Conservation (phyloP, 2,888 invertebrate species). For the Gymnoscelis rufifasciata region DNA sequence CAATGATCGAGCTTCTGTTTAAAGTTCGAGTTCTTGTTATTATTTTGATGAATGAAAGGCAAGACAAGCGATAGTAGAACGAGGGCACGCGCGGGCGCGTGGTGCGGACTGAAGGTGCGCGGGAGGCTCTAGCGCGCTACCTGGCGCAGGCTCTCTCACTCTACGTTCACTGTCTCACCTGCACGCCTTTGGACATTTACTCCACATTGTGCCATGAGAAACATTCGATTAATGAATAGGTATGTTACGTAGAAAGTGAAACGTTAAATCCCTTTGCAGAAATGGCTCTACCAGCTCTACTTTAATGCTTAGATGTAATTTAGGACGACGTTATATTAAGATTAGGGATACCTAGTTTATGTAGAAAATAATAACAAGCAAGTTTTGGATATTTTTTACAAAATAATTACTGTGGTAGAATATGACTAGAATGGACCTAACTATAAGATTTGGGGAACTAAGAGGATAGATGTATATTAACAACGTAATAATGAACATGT, state of each 20-base stretch:
- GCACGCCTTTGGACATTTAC: constrained; percentile 13
- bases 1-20: constrained; percentile 24
- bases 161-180: constrained; percentile 52
- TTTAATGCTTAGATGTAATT: too few relatives aligned
- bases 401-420: too few relatives aligned
- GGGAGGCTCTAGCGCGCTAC: constrained; percentile 42
- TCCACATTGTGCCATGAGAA: constrained; percentile 1
- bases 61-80: constrained; percentile 39
- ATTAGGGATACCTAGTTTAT: too few relatives aligned
- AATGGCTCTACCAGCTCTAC: too few relatives aligned
- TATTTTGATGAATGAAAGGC: constrained; percentile 48
- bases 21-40: constrained; percentile 31
- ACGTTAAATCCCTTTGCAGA: not conserved
- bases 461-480: too few relatives aligned
- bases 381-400: too few relatives aligned
- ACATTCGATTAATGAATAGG: not conserved
- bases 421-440: too few relatives aligned
- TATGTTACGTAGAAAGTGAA: constrained; percentile 1
- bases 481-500: too few relatives aligned
- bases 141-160: constrained; percentile 60
- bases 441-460: too few relatives aligned
- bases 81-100: constrained; percentile 65
- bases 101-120: constrained; percentile 55
- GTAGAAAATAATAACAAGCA: too few relatives aligned
- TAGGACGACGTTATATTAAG: too few relatives aligned